phyloP scores from a whole-genome alignment of 2,888 invertebrate genomes.

The Chrysodeixis includens region DNA sequence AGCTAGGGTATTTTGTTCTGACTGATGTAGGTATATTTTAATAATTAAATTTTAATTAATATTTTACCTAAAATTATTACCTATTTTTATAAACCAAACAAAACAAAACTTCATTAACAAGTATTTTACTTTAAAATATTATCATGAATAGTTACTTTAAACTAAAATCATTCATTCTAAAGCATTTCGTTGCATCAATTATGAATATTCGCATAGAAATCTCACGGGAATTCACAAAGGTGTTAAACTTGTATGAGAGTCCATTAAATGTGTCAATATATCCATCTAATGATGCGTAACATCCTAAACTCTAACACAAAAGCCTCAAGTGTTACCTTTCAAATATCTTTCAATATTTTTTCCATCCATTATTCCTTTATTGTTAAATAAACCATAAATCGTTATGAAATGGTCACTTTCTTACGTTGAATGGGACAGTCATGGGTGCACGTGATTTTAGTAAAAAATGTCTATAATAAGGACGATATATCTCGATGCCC shows the following conservation, averaged over 20 bases:
- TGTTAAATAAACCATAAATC: conserved; percentile 89
- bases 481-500: conserved; percentile 77
- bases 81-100: no score
- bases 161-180: not conserved
- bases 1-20: no score
- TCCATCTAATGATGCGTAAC: conserved; percentile 79
- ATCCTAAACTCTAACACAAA: conserved; percentile 75
- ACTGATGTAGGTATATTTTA: no score
- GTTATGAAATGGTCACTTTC: conserved; percentile 84
- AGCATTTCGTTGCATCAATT: conserved; percentile 56
- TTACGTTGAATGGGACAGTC: conserved; percentile 75
- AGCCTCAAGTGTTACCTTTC: conserved; percentile 67
- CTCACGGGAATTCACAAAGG: conserved; percentile 73
- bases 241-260: conserved; percentile 1
- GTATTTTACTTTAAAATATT: no score
- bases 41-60: no score
- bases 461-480: conserved; percentile 69
- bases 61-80: no score
- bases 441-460: conserved; percentile 63
- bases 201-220: conserved; percentile 64
- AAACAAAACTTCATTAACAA: no score
- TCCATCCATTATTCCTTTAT: conserved; percentile 79
- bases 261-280: conserved; percentile 74
- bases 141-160: no score
- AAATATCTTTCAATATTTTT: conserved; percentile 69